Base-by-base conservation (phyloP, 2,888 invertebrate genomes). In the Nymphalis polychloros region DNA sequence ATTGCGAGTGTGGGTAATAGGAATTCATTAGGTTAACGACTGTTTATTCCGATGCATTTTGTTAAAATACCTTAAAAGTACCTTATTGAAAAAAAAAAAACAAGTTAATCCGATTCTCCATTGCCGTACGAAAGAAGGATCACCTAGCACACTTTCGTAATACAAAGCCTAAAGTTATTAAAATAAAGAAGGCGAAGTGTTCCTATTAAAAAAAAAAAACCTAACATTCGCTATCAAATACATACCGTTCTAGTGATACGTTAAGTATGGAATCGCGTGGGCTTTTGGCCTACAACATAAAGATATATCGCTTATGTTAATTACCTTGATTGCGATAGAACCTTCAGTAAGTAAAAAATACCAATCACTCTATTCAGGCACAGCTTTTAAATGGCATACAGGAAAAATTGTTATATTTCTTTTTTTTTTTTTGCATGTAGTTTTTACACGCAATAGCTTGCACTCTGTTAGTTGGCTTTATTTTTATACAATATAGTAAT, bases 201-300 rank as follows among this genome's bases (percentile, higher is more conserved):
- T 41, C 13, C 4, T 41, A 41, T 41, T 41, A 13, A 41, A 41
- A 41, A 41, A 13, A 41, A n/a, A n/a, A 41, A 41, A 13, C 13
- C 13, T 41, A 3, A 41, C 2, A 41, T 41, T 41, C 13, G 13
- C 41, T 41, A 55, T 31, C 17, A 31, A 31, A 17, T 55, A 55
- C n/a, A n/a, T 8, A 31, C 7, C 13, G 13, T 13, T 8, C 16
- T 17, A 20, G 27, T 31, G 31, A 31, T 46, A 59, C 19, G 59
- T 46, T 65, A 60, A 59, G 27, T 59, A 65, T 59, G 46, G 46
- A 50, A 65, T 65, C 65, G 65, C 65, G 65, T 65, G 65, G 52
- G 65, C 59, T 65, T 64, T 16, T n/a, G 65, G 17, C 59, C 50
- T 59, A 52, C 41, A 55, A n/a, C 31, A 17, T 35, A 50, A 19